phyloP scores from a whole-genome alignment of 2,797 vertebrate species.

The Yasuhikotakia modesta region DNA sequence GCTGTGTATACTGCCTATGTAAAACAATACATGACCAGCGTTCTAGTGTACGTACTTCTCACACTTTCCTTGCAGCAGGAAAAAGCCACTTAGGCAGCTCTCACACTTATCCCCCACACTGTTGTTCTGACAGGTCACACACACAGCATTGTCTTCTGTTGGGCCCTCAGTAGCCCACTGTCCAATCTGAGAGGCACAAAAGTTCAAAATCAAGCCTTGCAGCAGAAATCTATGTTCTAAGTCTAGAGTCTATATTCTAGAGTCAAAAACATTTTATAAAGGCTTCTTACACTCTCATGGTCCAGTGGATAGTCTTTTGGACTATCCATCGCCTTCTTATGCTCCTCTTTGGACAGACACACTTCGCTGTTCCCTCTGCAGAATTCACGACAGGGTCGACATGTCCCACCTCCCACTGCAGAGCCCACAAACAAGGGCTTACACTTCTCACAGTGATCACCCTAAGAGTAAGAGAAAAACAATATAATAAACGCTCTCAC shows the following conservation, averaged over 20 bases:
- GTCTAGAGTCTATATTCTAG: too few relatives aligned
- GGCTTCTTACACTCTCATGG: constrained; percentile 69
- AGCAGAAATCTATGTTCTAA: not conserved
- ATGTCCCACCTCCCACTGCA: constrained; percentile 83
- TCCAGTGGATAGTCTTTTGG: constrained; percentile 80
- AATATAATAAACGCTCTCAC: not conserved
- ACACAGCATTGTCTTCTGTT: constrained; percentile 84
- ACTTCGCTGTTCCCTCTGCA: constrained; percentile 87
- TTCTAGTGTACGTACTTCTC: constrained; percentile 80
- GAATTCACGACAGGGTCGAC: constrained; percentile 86
- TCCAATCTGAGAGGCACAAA: constrained; percentile 73
- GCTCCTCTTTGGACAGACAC: constrained; percentile 85
- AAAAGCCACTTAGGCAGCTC: constrained; percentile 88
- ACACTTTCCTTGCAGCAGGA: constrained; percentile 88
- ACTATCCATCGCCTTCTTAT: constrained; percentile 77
- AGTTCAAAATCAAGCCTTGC: not conserved
- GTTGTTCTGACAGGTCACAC: constrained; percentile 90
- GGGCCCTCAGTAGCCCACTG: constrained; percentile 86
- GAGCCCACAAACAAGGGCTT: constrained; percentile 90
- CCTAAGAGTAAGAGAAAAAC: constrained; percentile 68
- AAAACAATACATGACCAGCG: not conserved
- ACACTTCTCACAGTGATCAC: constrained; percentile 89
- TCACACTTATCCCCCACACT: constrained; percentile 90
- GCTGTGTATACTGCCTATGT: too few relatives aligned
- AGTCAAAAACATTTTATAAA: not conserved